Evolutionary conservation across 2,113 vertebrate species (phyloP), one percentile per base, ranked within the genome.

Genomic region (Aspidoscelis tigris): DNA sequence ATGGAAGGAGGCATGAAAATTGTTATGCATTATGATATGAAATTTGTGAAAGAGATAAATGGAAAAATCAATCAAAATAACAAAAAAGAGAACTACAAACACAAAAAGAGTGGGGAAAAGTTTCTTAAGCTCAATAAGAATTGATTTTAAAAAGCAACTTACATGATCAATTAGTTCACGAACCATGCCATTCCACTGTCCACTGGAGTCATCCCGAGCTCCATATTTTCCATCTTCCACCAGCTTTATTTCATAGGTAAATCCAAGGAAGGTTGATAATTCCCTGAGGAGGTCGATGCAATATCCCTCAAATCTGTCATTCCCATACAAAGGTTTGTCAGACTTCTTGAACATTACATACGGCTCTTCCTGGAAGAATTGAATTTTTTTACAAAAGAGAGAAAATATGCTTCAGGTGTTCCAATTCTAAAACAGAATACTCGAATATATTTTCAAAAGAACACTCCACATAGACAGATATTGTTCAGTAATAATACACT

Each of bases 261-360:
- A 99, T 90, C 98, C 98, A 92, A 99, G 97, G 86, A 99, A 98
- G 89, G 94, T 97, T 87, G 98, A 96, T 86, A 99, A 95, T 92
- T 99, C 98, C 84, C 97, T 96, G 85, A 99, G 97, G 81, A 99
- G 97, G 93, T 99, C 99, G 84, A 99, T 98, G 91, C 98, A 99
- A 94, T 97, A 99, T 85, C 98, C 98, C 90, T 99, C 98, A 89
- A 99, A 99, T 88, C 98, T 97, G 89, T 99, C 98, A 83, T 99
- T 99, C 75, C 98, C 98, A 4, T 99, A 99, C 78, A 99, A 96
- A 7, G 98, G 98, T 89, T 99, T 99, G 94, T 99, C 98, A 87
- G 98, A 99, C 88, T 99, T 99, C 96, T 99, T 99, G 94, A 99
- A 99, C 95, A 99, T 97, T 92, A 99, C 98, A 82, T 99, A 99